A percentile compares a stretch with the other conserved stretches of the same genome.
phyloP scores from a whole-genome alignment of 2,113 vertebrate species.

The Pelodiscus sinensis region DNA sequence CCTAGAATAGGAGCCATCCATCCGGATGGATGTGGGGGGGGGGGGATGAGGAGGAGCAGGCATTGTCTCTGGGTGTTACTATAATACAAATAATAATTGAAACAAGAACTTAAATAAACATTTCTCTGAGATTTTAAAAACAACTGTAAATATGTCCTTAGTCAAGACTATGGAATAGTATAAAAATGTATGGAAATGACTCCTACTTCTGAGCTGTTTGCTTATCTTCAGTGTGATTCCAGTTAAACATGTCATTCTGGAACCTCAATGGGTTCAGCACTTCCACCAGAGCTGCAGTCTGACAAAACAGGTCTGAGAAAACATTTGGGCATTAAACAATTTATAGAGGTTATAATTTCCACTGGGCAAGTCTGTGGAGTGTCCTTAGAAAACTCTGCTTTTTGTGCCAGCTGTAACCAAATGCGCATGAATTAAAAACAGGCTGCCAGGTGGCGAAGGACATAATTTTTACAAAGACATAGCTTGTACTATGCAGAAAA shows the following conservation, averaged over 20 bases:
- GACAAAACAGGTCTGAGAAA: constrained; percentile 42
- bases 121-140: background rate
- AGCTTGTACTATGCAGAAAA: background rate
- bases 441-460: constrained; percentile 37
- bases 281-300: constrained; percentile 4
- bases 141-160: background rate
- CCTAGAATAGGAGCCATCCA: background rate
- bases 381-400: constrained; percentile 51
- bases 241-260: background rate
- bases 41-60: too few species aligned
- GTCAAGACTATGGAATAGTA: background rate
- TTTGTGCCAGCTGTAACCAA: constrained; percentile 49
- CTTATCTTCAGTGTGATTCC: background rate
- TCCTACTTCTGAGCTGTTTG: background rate
- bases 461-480: constrained; percentile 30
- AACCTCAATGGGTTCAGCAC: background rate
- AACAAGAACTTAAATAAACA: accelerated
- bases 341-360: constrained; percentile 56
- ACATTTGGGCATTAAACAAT: constrained; percentile 38
- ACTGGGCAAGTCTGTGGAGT: constrained; percentile 31
- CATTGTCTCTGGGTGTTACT: background rate
- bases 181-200: background rate
- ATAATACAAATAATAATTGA: background rate
- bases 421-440: constrained; percentile 4
- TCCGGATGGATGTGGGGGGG: background rate